Evolutionary conservation across 2,888 invertebrate genomes (phyloP).

Genomic region (Teleogryllus oceanicus): DNA sequence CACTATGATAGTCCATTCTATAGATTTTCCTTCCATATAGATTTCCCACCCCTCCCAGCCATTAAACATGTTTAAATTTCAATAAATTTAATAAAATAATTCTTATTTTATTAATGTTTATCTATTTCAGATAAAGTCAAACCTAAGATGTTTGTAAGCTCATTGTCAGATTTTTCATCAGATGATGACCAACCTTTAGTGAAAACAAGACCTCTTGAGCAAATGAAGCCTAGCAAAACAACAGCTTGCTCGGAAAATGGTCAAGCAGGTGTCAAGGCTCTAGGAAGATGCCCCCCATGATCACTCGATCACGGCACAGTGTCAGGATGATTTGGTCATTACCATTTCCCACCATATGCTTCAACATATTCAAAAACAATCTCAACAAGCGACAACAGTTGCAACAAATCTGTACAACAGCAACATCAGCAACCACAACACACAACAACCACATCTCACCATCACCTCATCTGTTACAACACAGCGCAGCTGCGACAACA

Average conservation of each 20-base stretch:
- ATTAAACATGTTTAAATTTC: too few relatives aligned
- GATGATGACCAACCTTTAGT: constrained; percentile 54
- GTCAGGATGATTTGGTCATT: not conserved
- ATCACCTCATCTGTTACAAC: too few relatives aligned
- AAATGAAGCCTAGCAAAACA: constrained; percentile 23
- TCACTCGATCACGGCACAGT: constrained; percentile 36
- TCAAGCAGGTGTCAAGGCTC: constrained; percentile 33
- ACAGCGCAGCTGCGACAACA: too few relatives aligned
- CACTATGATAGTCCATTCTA: too few relatives aligned
- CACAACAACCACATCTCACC: too few relatives aligned
- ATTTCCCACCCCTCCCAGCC: too few relatives aligned
- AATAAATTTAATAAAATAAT: too few relatives aligned
- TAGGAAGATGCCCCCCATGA: constrained; percentile 34
- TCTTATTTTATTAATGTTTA: not conserved
- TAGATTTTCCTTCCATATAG: too few relatives aligned
- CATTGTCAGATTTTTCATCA: constrained; percentile 51
- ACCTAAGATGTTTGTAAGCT: constrained; percentile 36
- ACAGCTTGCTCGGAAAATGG: constrained; percentile 33
- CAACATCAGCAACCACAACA: not conserved
- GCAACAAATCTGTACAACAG: not conserved
- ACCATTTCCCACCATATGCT: too few relatives aligned
- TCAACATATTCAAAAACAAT: too few relatives aligned
- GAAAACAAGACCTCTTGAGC: constrained; percentile 33
- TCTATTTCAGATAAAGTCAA: constrained; percentile 28
- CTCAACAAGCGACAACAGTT: not conserved